Percentiles rank a stretch among this genome's conserved stretches.
Evolutionary conservation across 2,113 vertebrate species (phyloP).

Genomic region (Canis aureus): DNA sequence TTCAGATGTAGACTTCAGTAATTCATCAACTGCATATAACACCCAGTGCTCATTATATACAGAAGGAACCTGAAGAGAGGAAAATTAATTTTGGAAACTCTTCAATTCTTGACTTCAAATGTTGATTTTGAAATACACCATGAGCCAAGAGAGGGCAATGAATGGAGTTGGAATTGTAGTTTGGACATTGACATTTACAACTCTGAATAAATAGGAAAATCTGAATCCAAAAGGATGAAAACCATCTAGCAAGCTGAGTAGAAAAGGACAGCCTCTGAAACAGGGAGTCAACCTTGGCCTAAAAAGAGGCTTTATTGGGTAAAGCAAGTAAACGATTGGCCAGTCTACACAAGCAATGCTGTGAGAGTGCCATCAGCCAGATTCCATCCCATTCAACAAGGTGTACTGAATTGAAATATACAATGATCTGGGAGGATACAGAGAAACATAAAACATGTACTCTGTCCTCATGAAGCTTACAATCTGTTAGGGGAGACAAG

Average conservation of each 20-base stretch:
- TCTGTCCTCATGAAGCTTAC: neutral
- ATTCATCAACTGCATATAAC: neutral
- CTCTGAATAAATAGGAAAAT: constrained; percentile 10
- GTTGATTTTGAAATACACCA: constrained; percentile 21
- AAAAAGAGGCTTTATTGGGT: neutral
- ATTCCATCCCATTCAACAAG: neutral
- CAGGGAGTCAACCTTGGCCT: neutral
- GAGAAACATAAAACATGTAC: neutral
- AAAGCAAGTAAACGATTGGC: constrained; percentile 29
- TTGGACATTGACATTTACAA: neutral
- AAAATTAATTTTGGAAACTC: neutral
- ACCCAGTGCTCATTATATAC: neutral
- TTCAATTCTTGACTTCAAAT: neutral
- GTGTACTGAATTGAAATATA: neutral
- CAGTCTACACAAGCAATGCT: neutral
- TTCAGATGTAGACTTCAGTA: neutral
- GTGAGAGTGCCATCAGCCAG: accelerated
- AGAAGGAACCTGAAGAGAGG: neutral
- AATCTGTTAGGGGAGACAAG: neutral
- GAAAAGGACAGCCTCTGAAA: neutral
- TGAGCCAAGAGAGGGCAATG: neutral
- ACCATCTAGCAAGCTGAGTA: neutral
- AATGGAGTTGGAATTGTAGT: neutral
- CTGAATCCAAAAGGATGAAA: constrained; percentile 39
- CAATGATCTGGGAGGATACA: neutral